Base-by-base conservation (phyloP, 2,113 vertebrate genomes). In the Larimichthys crocea region DNA sequence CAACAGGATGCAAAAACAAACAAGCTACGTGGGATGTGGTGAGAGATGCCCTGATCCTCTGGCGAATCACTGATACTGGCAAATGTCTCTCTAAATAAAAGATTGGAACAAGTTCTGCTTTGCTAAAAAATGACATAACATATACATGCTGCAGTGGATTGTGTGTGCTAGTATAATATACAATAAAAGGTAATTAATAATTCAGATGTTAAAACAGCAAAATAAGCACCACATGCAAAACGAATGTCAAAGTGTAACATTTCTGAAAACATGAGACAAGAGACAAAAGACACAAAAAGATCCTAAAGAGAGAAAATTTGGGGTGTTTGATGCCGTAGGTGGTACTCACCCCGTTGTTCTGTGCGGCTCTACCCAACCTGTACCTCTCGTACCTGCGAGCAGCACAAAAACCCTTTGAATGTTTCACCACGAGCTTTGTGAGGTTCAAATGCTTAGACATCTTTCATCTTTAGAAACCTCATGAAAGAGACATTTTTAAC, bases 291-390 rank as follows among this genome's bases (percentile, higher is more conserved):
- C 74, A 56, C 63, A 3, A 40, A 20, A 5, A 5, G 15, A 79
- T 60, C 24, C 20, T 12, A 3, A 40, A 40, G 35, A 67, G 42
- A 42, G 40, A 67, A 46, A 48, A 15, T 24, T 40, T 22, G 15
- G 31, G 9, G 2, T 0, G 20, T 78, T 72, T 63, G 29, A 24
- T 66, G 15, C 14, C 44, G 35, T 60, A 65, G 66, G 60, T 60
- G 48, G 60, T 57, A 96, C 98, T 97, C 92, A 99, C 98, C 88
- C 97, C 97, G 5, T 97, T 98, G 90, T 96, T 98, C 85, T 97
- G 97, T 16, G 93, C 93, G 0, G 96, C 93, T 82, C 97, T 96
- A 48, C 98, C 97, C 0, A 95, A 95, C 83, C 98, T 92, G 94
- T 97, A 99, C 68, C 97, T 94, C 82, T 99, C 98, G 29, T 99